These are phyloP conservation scores for Drosophila asahinai DNA, from an alignment of 1,140 invertebrate genomes.

Conservation along the genomic window DNA sequence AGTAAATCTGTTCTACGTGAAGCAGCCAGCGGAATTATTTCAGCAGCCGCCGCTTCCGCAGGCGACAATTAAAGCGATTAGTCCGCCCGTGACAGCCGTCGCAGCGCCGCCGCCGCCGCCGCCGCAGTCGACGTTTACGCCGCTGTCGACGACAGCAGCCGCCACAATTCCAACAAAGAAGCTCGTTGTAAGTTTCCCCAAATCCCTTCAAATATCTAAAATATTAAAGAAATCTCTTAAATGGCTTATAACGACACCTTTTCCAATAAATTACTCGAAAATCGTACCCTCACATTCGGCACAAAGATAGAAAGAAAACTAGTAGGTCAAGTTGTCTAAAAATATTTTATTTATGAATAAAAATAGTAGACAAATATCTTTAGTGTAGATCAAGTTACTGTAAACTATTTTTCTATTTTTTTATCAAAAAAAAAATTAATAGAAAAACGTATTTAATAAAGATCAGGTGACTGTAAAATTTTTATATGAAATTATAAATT, in stretches of 20 bases:
- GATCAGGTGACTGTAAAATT: too few relatives aligned
- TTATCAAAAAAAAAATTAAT: too few relatives aligned
- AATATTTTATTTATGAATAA: not conserved
- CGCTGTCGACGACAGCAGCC: slow-evolving; percentile 79
- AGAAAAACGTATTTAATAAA: too few relatives aligned
- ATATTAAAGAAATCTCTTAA: not conserved
- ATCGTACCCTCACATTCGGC: too few relatives aligned
- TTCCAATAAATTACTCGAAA: not conserved
- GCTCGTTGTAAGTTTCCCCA: slow-evolving; percentile 80
- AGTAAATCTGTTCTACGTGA: slow-evolving; percentile 85
- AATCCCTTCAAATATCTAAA: not conserved
- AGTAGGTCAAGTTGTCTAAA: too few relatives aligned
- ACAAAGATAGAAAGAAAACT: not conserved
- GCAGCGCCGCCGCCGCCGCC: slow-evolving; percentile 61
- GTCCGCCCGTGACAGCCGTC: slow-evolving; percentile 74
- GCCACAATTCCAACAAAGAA: slow-evolving; percentile 85
- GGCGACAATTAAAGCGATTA: slow-evolving; percentile 85
- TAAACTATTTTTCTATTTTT: not conserved
- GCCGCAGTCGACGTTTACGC: slow-evolving; percentile 71
- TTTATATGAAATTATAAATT: too few relatives aligned
- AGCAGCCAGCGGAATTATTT: slow-evolving; percentile 85
- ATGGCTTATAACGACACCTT: not conserved
- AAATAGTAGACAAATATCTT: too few relatives aligned
- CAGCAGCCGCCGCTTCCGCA: slow-evolving; percentile 84
- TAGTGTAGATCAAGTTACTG: too few relatives aligned